Evolutionary conservation across 2,888 invertebrate species (phyloP).

Genomic region (Dromius quadrimaculatus): DNA sequence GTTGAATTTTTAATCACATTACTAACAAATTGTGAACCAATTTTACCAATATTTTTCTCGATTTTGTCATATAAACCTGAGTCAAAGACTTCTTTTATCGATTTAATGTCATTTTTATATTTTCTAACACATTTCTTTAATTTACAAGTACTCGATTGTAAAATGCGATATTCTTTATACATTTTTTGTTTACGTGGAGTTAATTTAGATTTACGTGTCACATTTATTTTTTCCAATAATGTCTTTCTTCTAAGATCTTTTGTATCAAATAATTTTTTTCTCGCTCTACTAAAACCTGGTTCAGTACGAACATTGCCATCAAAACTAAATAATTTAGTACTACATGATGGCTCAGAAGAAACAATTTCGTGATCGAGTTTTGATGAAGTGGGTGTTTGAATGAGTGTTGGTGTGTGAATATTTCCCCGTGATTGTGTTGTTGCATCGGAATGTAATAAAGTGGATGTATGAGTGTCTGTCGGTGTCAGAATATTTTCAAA

Average conservation of each 20-base stretch:
- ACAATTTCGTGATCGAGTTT: too few species aligned
- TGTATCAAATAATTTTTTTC: background rate
- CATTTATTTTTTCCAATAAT: conserved; percentile 5
- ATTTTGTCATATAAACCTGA: background rate
- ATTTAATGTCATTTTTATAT: background rate
- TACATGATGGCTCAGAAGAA: too few species aligned
- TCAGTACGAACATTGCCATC: too few species aligned
- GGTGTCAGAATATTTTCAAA: too few species aligned
- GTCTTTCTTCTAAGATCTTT: background rate
- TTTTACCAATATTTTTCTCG: conserved; percentile 14
- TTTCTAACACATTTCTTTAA: background rate
- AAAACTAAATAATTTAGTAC: too few species aligned
- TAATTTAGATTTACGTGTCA: conserved; percentile 5
- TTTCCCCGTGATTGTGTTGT: too few species aligned
- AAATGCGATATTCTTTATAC: conserved; percentile 11
- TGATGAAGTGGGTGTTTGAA: too few species aligned
- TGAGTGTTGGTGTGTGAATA: too few species aligned
- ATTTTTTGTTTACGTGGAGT: conserved; percentile 5
- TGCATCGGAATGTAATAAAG: too few species aligned
- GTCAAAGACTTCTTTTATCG: conserved; percentile 3
- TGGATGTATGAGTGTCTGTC: too few species aligned
- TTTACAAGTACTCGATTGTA: conserved; percentile 9
- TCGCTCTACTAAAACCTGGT: too few species aligned
- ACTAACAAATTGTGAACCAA: background rate
- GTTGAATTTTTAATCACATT: background rate